Evolutionary conservation across 2,888 invertebrate species (phyloP), one percentile per base, ranked within the genome.

Genomic region (Melieria picta): DNA sequence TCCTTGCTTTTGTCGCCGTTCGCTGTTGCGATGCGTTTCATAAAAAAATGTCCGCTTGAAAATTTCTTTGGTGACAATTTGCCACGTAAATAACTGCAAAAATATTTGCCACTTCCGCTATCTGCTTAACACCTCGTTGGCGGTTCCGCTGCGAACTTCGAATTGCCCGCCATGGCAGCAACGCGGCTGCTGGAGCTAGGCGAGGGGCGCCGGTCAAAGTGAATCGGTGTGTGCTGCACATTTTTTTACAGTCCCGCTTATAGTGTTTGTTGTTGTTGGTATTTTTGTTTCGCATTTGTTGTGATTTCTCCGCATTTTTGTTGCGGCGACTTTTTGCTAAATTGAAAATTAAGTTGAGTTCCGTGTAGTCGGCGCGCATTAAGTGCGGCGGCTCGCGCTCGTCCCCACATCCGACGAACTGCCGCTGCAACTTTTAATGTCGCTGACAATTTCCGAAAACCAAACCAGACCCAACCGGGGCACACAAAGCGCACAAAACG

Each of bases 291-390:
- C 47, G 63, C 13, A 43, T 63, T 63, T 52, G 50, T 56, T 66
- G 45, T 52, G n/a, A 62, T 63, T 72, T 67, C 58, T 66, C 56
- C 48, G 71, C 57, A 50, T 50, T 55, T 46, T 65, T 65, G 55
- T 65, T 42, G 64, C 56, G 46, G 65, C n/a, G 43, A 63, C 58
- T 73, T 71, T 73, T 71, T 71, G 47, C 52, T 55, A 73, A 73
- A 75, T 75, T 75, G 75, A 73, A 75, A 75, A 75, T 75, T 75
- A 73, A 75, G 75, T 75, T 75, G 69, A 64, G 63, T 75, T 69
- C 52, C 73, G 64, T 66, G 65, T 73, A 52, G 5, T 50, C 50
- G 30, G 45, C 13, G 56, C 50, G 3, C 30, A 30, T 30, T 30
- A 56, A 56, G 56, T n/a, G 30, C 30, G n/a, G 9, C 13, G 4